Evolutionary conservation across 2,113 vertebrate species (phyloP), one percentile per base, ranked within the genome.

Genomic region (Salvelinus namaycush): DNA sequence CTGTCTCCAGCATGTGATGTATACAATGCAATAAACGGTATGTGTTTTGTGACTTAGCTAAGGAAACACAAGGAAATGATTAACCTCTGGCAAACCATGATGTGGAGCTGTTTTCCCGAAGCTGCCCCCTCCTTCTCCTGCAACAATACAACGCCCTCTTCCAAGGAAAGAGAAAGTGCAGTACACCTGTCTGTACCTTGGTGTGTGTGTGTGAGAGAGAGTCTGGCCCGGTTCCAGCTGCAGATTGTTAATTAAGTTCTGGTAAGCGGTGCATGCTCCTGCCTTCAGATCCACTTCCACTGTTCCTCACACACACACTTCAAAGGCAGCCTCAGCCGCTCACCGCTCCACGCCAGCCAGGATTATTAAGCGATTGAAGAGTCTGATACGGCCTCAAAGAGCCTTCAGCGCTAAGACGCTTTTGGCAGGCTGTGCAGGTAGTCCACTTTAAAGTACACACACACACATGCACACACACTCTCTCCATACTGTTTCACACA

Each of bases 191-290:
- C 49, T 54, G 49, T 51, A 44, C 39, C 39, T 14, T 51, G 14
- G 14, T 16, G 49, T 51, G 48, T 49, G 48, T 49, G 29, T 5
- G 48, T 49, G 13, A 62, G 72, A 79, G 71, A 76, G 75, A 73
- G 71, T 77, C 81, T 90, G 88, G 85, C 90, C 84, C 72, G 67
- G 71, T 86, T 92, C 90, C 88, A 89, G 76, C 80, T 83, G 80
- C 79, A 86, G 89, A 91, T 91, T 90, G 89, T 92, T 92, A 92
- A 94, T 92, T 91, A 92, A 88, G 89, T 90, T 90, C 83, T 80
- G 75, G 86, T 91, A 89, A 90, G 87, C 78, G 74, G 79, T 86
- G 79, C 84, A 88, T 89, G 86, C 81, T 76, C 82, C 90, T 77
- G 79, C 87, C 83, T 88, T 91, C 84, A 90, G 83, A 93, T 91